Conservation (phyloP, 2,113 vertebrate genomes). For the Leptobrachium ailaonicum region DNA sequence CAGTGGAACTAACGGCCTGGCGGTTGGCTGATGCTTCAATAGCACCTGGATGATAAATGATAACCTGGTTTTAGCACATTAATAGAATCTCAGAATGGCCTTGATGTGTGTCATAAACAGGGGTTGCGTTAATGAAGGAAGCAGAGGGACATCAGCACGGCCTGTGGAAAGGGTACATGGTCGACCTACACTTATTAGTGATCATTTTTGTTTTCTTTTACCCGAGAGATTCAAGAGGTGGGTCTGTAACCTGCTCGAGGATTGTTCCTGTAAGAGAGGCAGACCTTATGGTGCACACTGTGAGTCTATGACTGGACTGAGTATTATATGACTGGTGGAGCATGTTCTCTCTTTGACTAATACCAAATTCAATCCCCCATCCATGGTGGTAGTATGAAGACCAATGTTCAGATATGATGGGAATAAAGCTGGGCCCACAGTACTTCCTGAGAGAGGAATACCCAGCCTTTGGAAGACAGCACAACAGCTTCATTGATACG, state of each 20-base stretch:
- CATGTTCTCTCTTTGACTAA: neutral
- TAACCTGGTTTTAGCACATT: neutral
- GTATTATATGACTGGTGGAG: neutral
- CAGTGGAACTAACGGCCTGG: constrained; percentile 7
- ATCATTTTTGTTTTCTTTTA: constrained; percentile 14
- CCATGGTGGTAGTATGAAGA: neutral
- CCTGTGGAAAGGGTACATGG: neutral
- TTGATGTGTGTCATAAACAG: neutral
- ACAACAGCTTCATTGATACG: neutral
- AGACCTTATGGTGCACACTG: neutral
- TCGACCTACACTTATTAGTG: neutral
- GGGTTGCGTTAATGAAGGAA: neutral
- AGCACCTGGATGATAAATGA: neutral
- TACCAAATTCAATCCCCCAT: neutral
- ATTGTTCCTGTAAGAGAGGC: neutral
- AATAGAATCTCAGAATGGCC: neutral
- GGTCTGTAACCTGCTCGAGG: neutral
- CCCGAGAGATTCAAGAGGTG: neutral
- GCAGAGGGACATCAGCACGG: neutral
- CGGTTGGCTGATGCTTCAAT: neutral
- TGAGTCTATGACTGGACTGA: neutral
- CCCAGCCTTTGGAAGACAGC: neutral
- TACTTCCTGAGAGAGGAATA: neutral
- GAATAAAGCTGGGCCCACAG: neutral
- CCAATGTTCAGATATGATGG: neutral